phyloP scores from a whole-genome alignment of 2,888 invertebrate species.

The Lamellibrachia columna region DNA sequence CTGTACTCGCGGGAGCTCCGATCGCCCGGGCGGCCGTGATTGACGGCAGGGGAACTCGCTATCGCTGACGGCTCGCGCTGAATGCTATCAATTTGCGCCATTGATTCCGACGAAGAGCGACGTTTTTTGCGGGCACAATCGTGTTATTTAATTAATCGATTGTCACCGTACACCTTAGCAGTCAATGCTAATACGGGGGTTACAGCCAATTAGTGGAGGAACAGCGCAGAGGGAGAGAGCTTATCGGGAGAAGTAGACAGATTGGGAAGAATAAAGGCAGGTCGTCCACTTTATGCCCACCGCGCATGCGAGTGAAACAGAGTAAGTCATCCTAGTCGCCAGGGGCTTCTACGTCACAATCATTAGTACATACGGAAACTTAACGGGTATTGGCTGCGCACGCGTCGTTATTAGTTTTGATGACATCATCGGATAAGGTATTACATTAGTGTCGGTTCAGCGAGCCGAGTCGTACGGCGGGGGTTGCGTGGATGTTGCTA shows the following conservation, averaged over 20 bases:
- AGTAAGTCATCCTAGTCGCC: no score
- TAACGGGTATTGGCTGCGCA: no score
- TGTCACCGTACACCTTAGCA: neutral
- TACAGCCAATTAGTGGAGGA: neutral
- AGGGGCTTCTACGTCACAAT: no score
- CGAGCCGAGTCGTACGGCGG: no score
- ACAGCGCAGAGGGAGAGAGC: neutral
- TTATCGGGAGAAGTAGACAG: neutral
- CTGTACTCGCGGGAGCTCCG: neutral
- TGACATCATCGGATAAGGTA: no score
- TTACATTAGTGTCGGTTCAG: no score
- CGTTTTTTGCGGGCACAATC: neutral
- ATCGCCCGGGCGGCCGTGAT: neutral
- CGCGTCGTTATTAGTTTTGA: no score
- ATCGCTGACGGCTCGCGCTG: neutral
- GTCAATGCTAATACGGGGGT: neutral
- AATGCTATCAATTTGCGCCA: constrained; percentile 16
- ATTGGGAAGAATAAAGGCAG: neutral
- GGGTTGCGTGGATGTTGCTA: no score
- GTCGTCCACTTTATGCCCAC: no score
- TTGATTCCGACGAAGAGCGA: neutral
- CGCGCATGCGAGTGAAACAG: no score
- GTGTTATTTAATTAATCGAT: constrained; percentile 2
- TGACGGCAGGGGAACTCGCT: neutral
- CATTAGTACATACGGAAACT: no score